Conservation (phyloP, 2,113 vertebrate species). For the Phasianus colchicus region DNA sequence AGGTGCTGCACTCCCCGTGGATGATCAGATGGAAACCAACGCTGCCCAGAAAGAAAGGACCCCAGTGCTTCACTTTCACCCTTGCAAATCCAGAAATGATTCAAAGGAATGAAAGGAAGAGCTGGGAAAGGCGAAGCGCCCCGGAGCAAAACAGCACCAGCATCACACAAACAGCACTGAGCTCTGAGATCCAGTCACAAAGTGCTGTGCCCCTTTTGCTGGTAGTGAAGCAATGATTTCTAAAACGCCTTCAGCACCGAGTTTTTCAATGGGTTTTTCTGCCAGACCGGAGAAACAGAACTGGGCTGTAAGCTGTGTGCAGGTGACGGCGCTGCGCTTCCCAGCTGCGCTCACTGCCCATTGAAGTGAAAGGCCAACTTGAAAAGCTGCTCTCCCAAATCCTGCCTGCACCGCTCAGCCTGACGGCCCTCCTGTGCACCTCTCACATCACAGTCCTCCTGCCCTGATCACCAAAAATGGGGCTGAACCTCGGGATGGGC, state of each 20-base stretch:
- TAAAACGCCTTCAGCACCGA: neutral
- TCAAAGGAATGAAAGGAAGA: neutral
- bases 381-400: neutral
- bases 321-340: neutral
- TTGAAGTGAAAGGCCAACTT: neutral
- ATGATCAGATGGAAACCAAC: neutral
- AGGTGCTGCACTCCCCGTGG: neutral
- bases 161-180: no score
- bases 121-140: neutral
- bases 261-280: neutral
- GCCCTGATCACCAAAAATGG: neutral
- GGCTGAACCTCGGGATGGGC: neutral
- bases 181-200: neutral
- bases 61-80: neutral
- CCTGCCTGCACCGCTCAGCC: neutral
- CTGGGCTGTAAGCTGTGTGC: accelerated
- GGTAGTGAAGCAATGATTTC: neutral
- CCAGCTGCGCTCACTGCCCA: neutral
- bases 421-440: neutral
- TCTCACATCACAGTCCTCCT: neutral
- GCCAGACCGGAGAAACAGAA: neutral
- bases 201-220: neutral
- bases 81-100: neutral
- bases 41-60: neutral
- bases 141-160: neutral